These are phyloP conservation scores for Unio delphinus DNA, from an alignment of 2,888 invertebrate species.

Conservation along the genomic window DNA sequence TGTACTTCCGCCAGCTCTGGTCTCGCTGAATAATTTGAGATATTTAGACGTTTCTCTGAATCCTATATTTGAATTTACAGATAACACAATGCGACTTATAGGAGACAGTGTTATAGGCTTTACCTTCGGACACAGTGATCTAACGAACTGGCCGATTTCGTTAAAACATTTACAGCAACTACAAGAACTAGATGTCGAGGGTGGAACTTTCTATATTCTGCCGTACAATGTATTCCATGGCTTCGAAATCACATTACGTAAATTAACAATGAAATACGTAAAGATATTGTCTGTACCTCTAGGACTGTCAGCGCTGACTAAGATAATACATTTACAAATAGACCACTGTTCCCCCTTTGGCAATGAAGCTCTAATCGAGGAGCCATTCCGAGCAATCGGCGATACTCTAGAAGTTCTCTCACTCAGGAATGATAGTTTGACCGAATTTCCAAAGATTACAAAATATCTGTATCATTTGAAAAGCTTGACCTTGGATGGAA, in stretches of 20 bases:
- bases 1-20: conserved; percentile 24
- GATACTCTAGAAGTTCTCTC: conserved; percentile 29
- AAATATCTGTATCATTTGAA: conserved; percentile 20
- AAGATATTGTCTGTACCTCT: conserved; percentile 3
- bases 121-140: conserved; percentile 9
- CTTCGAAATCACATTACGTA: conserved; percentile 12
- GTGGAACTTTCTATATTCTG: background rate
- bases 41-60: conserved; percentile 21
- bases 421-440: conserved; percentile 36
- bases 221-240: conserved; percentile 14
- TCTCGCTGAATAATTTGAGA: conserved; percentile 17
- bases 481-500: conserved; percentile 32
- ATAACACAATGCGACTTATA: conserved; percentile 4
- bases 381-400: conserved; percentile 25
- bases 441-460: conserved; percentile 36
- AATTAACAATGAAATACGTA: conserved; percentile 6
- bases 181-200: conserved; percentile 5
- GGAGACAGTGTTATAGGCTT: conserved; percentile 11
- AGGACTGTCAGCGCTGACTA: conserved; percentile 4
- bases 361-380: conserved; percentile 29
- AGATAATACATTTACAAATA: conserved; percentile 9
- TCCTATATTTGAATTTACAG: conserved; percentile 6
- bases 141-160: conserved; percentile 7
- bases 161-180: conserved; percentile 13
- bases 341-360: conserved; percentile 17